These are phyloP conservation scores for Philopedon plagiatum DNA, from an alignment of 2,888 invertebrate genomes.

Conservation along the genomic window DNA sequence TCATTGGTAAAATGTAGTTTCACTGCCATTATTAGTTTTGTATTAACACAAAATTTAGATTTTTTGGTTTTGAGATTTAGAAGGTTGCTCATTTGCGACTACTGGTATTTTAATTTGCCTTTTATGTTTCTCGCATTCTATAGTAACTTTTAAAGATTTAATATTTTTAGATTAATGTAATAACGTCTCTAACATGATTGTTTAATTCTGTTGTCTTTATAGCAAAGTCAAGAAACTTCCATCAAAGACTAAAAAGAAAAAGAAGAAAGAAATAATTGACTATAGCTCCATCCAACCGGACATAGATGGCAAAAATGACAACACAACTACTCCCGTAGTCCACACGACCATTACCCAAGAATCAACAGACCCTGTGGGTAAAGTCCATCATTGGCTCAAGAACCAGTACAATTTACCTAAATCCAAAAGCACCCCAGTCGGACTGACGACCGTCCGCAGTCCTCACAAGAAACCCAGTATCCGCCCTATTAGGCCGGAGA, in stretches of 20 bases:
- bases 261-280: slow-evolving; percentile 83
- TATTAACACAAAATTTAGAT: too few species aligned
- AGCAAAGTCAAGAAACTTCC: slow-evolving; percentile 68
- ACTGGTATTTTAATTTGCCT: too few species aligned
- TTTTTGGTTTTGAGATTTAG: too few species aligned
- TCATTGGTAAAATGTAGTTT: too few species aligned
- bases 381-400: slow-evolving; percentile 90
- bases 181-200: not conserved
- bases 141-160: too few species aligned
- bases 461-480: slow-evolving; percentile 68
- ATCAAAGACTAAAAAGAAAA: slow-evolving; percentile 71
- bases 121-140: too few species aligned
- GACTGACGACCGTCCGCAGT: slow-evolving; percentile 74
- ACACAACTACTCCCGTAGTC: slow-evolving; percentile 34
- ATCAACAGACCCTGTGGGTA: slow-evolving; percentile 75
- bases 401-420: slow-evolving; percentile 82
- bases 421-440: slow-evolving; percentile 88
- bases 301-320: slow-evolving; percentile 71
- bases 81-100: too few species aligned
- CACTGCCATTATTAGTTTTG: too few species aligned
- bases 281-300: slow-evolving; percentile 80
- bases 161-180: not conserved
- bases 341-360: slow-evolving; percentile 60
- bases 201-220: slow-evolving; percentile 8
- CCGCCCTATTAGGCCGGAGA: slow-evolving; percentile 68